Conservation (phyloP, 2,113 vertebrate species). For the Martes martes region DNA sequence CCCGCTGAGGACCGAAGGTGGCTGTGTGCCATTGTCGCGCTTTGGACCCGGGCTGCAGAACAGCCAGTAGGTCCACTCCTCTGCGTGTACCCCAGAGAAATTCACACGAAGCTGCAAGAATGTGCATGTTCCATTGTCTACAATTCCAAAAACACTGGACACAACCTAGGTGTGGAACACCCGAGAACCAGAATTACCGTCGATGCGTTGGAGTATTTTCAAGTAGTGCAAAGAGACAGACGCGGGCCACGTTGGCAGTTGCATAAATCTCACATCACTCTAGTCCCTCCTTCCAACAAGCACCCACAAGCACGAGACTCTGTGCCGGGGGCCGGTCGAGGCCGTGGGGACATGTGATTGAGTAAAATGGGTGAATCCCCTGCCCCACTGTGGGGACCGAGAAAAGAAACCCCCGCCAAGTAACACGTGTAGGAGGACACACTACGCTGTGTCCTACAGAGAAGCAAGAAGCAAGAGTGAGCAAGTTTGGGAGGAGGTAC, state of each 20-base stretch:
- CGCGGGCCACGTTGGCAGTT: fast-evolving
- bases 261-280: not conserved
- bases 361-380: not conserved
- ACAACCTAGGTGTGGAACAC: not conserved
- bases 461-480: not conserved
- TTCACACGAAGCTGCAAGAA: not conserved
- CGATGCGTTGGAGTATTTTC: fast-evolving
- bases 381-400: not conserved
- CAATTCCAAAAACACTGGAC: not conserved
- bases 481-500: too few species aligned
- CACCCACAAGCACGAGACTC: not conserved
- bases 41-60: not conserved
- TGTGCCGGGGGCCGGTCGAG: not conserved
- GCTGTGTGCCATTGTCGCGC: not conserved
- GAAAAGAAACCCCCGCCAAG: not conserved
- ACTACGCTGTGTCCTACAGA: not conserved
- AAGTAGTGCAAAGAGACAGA: not conserved
- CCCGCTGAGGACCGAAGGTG: fast-evolving
- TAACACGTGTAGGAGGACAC: not conserved
- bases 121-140: not conserved
- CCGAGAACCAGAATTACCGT: not conserved
- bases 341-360: too few species aligned
- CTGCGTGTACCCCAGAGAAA: not conserved
- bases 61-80: not conserved
- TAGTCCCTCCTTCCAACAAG: not conserved